Evolutionary conservation across 2,888 invertebrate species (phyloP), one percentile per base, ranked within the genome.

Genomic region (Eupithecia centaureata): DNA sequence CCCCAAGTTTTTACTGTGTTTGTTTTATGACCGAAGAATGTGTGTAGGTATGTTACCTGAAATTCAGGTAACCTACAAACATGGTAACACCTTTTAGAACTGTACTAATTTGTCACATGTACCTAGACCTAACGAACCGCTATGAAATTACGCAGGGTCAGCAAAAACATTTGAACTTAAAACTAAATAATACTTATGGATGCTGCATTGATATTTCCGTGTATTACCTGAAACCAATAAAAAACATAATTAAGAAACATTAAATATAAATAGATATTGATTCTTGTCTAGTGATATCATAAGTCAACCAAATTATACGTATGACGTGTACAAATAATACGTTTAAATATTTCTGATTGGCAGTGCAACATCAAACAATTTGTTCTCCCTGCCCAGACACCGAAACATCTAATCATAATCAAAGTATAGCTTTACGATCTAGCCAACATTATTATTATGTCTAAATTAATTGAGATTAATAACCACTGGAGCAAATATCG

Each of bases 141-240:
- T 67, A 56, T 64, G 66, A 68, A 66, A 56, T 33, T 42, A 25
- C 42, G 54, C 64, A 65, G 28, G 38, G 64, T 56, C 63, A 66
- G 38, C 63, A 65, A 35, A 60, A 42, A 67, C 18, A 15, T 18
- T 13, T 54, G n/a, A 12, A 18, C 28, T 57, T 61, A 47, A 47
- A 47, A 47, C 1, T 42, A 42, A 38, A 12, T 38, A 42, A 58
- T 52, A 77, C 75, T 74, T 70, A 72, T 57, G 18, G 32, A 52
- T 60, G 35, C 57, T 65, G 25, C 28, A 52, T 51, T 47, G 56
- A 28, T 22, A 18, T 32, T 30, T 35, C 28, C 27, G 65, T 63
- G 79, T 76, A 71, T 83, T 85, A 85, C 83, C 84, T 83, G 84
- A 35, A 83, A 83, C 76, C 47, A 71, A 74, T 25, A 73, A 75